These are phyloP conservation scores for Saturnia japonica DNA, from an alignment of 2,888 invertebrate genomes.

Conservation along the genomic window DNA sequence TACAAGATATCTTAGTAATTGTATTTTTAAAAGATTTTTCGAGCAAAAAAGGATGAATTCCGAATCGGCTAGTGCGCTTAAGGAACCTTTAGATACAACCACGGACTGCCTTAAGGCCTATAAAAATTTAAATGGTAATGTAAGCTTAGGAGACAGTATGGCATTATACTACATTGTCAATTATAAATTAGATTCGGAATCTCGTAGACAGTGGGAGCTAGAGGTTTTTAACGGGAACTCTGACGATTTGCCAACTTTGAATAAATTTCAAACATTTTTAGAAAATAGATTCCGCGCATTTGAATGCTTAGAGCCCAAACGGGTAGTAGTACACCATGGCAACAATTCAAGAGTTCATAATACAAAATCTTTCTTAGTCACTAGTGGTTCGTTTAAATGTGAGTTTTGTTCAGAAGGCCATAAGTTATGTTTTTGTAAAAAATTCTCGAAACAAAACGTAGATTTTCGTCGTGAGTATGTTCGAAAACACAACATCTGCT, in stretches of 20 bases:
- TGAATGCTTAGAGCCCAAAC: constrained; percentile 29
- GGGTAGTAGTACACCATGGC: constrained; percentile 19
- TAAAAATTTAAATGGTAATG: too few species aligned
- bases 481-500: too few species aligned
- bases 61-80: too few species aligned
- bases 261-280: constrained; percentile 11
- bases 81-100: too few species aligned
- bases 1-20: too few species aligned
- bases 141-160: too few species aligned
- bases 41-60: too few species aligned
- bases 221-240: constrained; percentile 20
- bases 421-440: constrained; percentile 31
- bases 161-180: too few species aligned
- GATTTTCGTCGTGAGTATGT: too few species aligned
- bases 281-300: constrained; percentile 31
- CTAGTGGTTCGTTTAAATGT: constrained; percentile 23
- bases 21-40: too few species aligned
- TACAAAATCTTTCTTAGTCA: background rate
- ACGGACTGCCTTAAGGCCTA: too few species aligned
- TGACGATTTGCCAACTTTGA: constrained; percentile 31
- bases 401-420: constrained; percentile 33
- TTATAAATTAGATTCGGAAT: constrained; percentile 30
- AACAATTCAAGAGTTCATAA: background rate
- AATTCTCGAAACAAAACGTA: constrained; percentile 21
- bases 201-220: constrained; percentile 32